Evolutionary conservation across 2,797 vertebrate genomes (phyloP), one percentile per base, ranked within the genome.

Genomic region (Zonotrichia albicollis): DNA sequence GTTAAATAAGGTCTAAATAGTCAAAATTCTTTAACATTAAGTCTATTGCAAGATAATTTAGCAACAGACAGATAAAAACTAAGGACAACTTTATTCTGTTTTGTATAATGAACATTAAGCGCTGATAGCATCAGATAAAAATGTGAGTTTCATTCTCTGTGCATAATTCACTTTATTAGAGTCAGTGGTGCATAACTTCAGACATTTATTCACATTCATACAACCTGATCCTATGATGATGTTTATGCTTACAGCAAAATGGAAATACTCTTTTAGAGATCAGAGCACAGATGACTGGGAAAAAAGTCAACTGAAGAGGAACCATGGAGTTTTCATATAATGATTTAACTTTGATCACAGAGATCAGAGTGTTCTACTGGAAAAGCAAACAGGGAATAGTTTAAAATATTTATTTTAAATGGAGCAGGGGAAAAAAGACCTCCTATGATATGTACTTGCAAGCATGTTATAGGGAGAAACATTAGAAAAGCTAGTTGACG

Each of bases 361-460:
- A 83, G 83, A 96, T 90, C 87, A 94, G 89, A 93, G 62, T 66
- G 40, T 67, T 93, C 67, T 60, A 45, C 38, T 53, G 40, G 58
- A 95, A 87, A 76, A 89, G 25, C 55, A 87, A 91, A 25, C 13
- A 71, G 70, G 43, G 89, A 96, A 76, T 84, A 93, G 60, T 87
- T 90, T 95, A 72, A 96, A 96, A 95, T 78, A 90, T 81, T 93
- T 87, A 92, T 96, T 92, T 94, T 40, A 96, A 87, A 92, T 53
- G 19, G 16, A 75, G 61, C 25, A 20, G 8, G 34, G 30, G 1
- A 13, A 75, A 91, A 72, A 62, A 83, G 7, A 2, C 13, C 62
- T 96, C 70, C 72, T 64, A 65, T 85, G 92, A 90, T 32, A 84
- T 91, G 57, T 74, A 90, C 91, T 94, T 95, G 71, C 48, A 95